These are phyloP conservation scores for Pycnonotus jocosus DNA, from an alignment of 2,113 vertebrate genomes.

Conservation along the genomic window DNA sequence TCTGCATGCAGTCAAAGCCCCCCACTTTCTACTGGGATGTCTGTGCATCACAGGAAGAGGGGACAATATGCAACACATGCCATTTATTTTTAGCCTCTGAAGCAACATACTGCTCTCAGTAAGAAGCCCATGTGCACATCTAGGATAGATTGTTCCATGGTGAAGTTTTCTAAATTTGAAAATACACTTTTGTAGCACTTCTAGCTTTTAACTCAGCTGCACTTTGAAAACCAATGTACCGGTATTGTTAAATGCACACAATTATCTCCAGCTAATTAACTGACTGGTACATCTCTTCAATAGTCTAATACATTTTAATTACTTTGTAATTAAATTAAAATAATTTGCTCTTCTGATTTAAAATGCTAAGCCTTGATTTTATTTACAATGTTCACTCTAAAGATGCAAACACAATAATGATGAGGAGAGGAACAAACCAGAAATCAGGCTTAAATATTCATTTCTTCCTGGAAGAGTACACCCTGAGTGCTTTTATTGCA, in stretches of 20 bases:
- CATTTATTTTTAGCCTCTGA: background rate
- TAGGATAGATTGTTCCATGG: background rate
- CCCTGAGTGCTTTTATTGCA: background rate
- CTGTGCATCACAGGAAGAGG: background rate
- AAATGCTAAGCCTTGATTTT: background rate
- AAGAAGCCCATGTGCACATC: background rate
- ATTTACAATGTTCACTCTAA: background rate
- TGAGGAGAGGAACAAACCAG: background rate
- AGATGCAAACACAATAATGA: background rate
- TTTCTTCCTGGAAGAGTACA: background rate
- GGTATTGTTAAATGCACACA: slow-evolving; percentile 15
- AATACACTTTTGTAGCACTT: background rate
- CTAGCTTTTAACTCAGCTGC: background rate
- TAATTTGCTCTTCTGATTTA: slow-evolving; percentile 37
- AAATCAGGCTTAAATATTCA: background rate
- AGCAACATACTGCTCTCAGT: background rate
- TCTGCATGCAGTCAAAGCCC: background rate
- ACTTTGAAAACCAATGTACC: slow-evolving; percentile 21
- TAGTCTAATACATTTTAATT: slow-evolving; percentile 26
- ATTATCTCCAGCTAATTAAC: slow-evolving; percentile 57
- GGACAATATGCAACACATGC: background rate
- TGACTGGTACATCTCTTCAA: slow-evolving; percentile 30
- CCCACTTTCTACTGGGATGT: background rate
- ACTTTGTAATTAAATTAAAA: slow-evolving; percentile 56
- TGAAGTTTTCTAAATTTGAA: background rate